Base-by-base conservation (phyloP, 1,140 invertebrate genomes). In the Drosophila mauritiana region DNA sequence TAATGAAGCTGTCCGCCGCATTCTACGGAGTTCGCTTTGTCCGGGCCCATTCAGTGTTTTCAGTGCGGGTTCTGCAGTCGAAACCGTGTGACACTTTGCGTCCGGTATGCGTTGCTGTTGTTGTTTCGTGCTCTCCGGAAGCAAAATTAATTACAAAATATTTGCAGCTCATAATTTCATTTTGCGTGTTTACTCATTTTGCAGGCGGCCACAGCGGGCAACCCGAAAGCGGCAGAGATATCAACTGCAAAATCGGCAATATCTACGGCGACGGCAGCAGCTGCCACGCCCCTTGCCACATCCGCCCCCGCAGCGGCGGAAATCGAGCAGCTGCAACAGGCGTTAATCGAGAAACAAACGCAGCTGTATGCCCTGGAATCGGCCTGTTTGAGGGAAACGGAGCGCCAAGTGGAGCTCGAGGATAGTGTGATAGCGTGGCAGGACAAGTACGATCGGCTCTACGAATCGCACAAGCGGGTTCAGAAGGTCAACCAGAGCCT, bases 401-500 rank as follows among this genome's bases (percentile, higher is more conserved):
- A 97, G 58, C 96, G 96, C 78, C 93, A 96, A 78, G 94, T 95
- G 27, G 96, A 97, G 56, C 93, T 97, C 40, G 96, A 96, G 84
- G 97, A 98, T 74, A 97, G 98, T 92, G 93, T 98, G 53, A 91
- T 95, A 56, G 96, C 96, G 78, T 97, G 97, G 95, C 95, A 97
- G 90, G 97, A 98, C 80, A 97, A 98, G 94, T 98, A 98, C 94
- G 96, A 96, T 92, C 95, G 98, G 79, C 94, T 99, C 53, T 96
- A 97, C 92, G 98, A 99, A 91, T 97, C 97, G 62, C 97, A 99
- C 89, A 97, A 98, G 91, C 95, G 97, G 83, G 95, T 99, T 39
- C 98, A 99, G 92, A 98, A 97, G 93, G 96, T 99, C 27, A 99
- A 99, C 93, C 97, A 99, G 93, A 97, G 96, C 81, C 94, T 99